These are phyloP conservation scores for Eupleurogrammus muticus DNA, from an alignment of 2,797 vertebrate genomes.

Conservation along the genomic window DNA sequence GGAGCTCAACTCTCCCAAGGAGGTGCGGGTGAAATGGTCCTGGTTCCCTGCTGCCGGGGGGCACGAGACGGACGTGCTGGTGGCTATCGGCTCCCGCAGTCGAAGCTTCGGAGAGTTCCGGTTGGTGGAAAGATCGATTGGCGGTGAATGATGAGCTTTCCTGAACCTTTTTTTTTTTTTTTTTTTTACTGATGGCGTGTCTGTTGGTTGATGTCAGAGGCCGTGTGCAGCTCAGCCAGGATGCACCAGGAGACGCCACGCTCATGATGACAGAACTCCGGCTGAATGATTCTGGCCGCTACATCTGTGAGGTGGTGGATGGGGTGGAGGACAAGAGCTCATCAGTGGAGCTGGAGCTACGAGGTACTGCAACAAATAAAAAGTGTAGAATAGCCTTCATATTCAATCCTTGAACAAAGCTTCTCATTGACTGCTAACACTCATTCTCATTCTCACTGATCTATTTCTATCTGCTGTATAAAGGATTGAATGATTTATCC, in stretches of 20 bases:
- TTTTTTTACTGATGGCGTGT: neutral
- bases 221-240: slow-evolving; percentile 78
- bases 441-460: neutral
- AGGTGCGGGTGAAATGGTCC: slow-evolving; percentile 90
- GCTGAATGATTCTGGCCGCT: slow-evolving; percentile 86
- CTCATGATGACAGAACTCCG: slow-evolving; percentile 82
- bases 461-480: neutral
- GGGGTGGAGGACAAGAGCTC: slow-evolving; percentile 89
- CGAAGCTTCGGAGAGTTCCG: slow-evolving; percentile 84
- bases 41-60: slow-evolving; percentile 82
- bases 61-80: slow-evolving; percentile 85
- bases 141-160: too few relatives aligned
- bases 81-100: slow-evolving; percentile 78
- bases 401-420: neutral
- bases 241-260: slow-evolving; percentile 72
- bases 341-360: slow-evolving; percentile 85
- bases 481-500: neutral
- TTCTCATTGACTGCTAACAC: too few relatives aligned
- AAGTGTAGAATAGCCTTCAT: too few relatives aligned
- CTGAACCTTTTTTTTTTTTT: too few relatives aligned
- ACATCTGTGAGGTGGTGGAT: slow-evolving; percentile 90
- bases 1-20: slow-evolving; percentile 54
- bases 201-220: slow-evolving; percentile 60
- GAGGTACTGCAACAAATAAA: slow-evolving; percentile 75
- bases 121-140: slow-evolving; percentile 25